Base-by-base conservation (phyloP, 92 coral and sea anemone genomes). In the Umimayanthus chanpuru region DNA sequence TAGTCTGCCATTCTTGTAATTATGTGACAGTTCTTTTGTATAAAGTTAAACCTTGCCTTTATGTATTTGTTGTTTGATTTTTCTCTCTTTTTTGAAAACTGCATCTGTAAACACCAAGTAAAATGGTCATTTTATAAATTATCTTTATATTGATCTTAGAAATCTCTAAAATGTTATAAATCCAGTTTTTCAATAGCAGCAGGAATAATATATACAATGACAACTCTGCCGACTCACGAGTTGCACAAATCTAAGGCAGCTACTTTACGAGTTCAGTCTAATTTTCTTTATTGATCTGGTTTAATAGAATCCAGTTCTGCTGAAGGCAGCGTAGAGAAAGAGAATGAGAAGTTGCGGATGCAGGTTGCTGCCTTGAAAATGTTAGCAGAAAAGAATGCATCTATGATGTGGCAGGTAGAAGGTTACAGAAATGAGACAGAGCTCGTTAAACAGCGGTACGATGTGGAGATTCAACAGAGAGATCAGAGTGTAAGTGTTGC, bases 321-420 rank as follows among this genome's bases (percentile, higher is more conserved):
- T 49, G 78, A 83, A 26, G 87, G 77, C 44, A 70, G 78, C 40
- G 79, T 89, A 2, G 92, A 90, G 88, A 82, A 90, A 84, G 93
- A 94, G 44, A 94, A 94, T n/a, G 90, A 87, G 83, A 95, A 95
- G 82, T 79, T 90, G 39, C 90, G 94, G 14, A 91, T 92, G 25
- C 98, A 95, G 82, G 94, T 90, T 53, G 86, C 91, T 61, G 91
- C 96, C 44, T 79, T 95, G 79, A 95, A 94, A 73, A 96, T 92
- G 44, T 58, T 94, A 23, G 98, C 98, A 15, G 94, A 94, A 82
- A 94, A 95, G 83, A 93, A 95, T 84, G 90, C 91, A 20, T 88
- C 83, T 77, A 90, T 95, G 81, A 88, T 95, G 93, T 93, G 98
- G 98, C 89, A 93, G 81, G 94, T 94, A 82, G 94, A 95, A 43